A percentile compares a stretch with the other conserved stretches of the same genome.
Evolutionary conservation across 2,888 invertebrate species (phyloP).

Genomic region (Dilophus febrilis): DNA sequence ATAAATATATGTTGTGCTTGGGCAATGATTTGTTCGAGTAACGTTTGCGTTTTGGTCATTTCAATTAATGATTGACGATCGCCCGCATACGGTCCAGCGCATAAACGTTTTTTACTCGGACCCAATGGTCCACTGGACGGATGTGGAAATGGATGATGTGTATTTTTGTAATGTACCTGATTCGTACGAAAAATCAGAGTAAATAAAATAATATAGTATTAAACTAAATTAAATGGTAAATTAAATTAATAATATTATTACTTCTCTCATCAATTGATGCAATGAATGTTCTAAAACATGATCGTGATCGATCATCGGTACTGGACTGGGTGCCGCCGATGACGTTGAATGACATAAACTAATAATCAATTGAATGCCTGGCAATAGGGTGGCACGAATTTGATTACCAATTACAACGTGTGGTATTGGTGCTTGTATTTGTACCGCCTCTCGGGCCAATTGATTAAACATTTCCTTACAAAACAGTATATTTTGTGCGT

Average conservation of each 20-base stretch:
- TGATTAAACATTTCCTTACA: conserved; percentile 93
- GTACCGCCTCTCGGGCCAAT: conserved; percentile 86
- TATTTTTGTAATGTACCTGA: conserved; percentile 77
- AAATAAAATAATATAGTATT: background rate
- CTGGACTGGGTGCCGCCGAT: conserved; percentile 31
- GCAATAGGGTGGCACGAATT: conserved; percentile 86
- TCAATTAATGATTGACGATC: conserved; percentile 74
- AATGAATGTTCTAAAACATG: conserved; percentile 93
- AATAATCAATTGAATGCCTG: conserved; percentile 83
- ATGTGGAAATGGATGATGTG: conserved; percentile 88
- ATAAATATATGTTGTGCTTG: conserved; percentile 93
- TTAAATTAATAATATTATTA: background rate
- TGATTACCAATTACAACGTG: conserved; percentile 96
- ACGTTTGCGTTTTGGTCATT: conserved; percentile 79
- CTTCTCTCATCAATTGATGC: conserved; percentile 77
- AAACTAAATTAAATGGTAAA: background rate
- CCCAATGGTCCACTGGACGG: conserved; percentile 88
- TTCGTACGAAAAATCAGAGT: too few relatives aligned
- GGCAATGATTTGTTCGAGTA: conserved; percentile 90
- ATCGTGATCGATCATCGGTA: conserved; percentile 59
- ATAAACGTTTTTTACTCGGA: conserved; percentile 74
- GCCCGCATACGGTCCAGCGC: conserved; percentile 81
- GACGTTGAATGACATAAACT: conserved; percentile 76
- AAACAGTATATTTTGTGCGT: conserved; percentile 91
- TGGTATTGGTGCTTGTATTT: conserved; percentile 80